phyloP scores from a whole-genome alignment of 2,888 invertebrate species.

The Lepidochitona cinerea region DNA sequence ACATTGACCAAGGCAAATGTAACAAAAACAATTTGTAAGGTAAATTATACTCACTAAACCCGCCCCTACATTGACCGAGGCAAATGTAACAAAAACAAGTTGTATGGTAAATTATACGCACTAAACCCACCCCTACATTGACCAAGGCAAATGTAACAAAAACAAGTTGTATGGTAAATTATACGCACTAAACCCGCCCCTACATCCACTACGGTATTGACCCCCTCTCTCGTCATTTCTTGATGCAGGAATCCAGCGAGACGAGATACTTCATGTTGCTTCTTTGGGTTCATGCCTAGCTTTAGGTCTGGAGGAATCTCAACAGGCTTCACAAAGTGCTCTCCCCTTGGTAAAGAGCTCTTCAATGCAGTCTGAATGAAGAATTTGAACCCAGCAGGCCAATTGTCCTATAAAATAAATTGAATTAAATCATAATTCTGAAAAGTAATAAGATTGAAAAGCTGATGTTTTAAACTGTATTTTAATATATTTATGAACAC shows the following conservation, averaged over 20 bases:
- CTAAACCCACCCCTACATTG: no score
- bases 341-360: conserved; percentile 30
- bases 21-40: no score
- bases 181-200: conserved; percentile 64
- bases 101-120: no score
- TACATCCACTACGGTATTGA: conserved; percentile 56
- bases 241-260: conserved; percentile 58
- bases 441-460: neutral
- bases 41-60: no score
- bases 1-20: no score
- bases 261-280: conserved; percentile 61
- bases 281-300: conserved; percentile 64
- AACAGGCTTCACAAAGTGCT: conserved; percentile 1
- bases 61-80: no score
- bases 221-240: conserved; percentile 34
- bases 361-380: conserved; percentile 31
- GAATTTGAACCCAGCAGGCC: conserved; percentile 37
- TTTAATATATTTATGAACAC: neutral
- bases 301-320: conserved; percentile 29
- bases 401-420: conserved; percentile 30
- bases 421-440: neutral
- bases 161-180: no score
- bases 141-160: no score
- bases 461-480: no score
- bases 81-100: no score